phyloP scores from a whole-genome alignment of 1,140 invertebrate species.

The Plutomurus gul region DNA sequence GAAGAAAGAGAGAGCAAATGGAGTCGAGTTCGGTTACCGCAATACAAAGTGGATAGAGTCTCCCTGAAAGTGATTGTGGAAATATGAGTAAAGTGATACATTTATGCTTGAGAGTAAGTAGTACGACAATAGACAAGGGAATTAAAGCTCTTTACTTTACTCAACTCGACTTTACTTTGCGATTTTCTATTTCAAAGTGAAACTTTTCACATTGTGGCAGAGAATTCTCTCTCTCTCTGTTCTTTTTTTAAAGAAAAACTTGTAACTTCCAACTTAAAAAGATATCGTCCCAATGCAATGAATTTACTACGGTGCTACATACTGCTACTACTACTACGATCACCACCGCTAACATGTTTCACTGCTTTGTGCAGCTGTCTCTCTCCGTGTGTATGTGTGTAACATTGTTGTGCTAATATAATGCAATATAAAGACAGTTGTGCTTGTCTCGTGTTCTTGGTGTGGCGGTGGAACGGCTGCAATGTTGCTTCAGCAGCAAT shows the following conservation, averaged over 20 bases:
- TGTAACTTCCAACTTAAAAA: slow-evolving; percentile 22
- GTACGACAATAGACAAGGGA: slow-evolving; percentile 22
- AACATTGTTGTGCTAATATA: too few relatives aligned
- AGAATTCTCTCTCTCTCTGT: background rate
- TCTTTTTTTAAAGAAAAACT: too few relatives aligned
- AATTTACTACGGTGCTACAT: background rate
- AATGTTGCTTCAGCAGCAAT: background rate
- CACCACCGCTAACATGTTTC: too few relatives aligned
- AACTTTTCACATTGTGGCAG: slow-evolving; percentile 25
- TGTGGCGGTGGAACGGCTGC: too few relatives aligned
- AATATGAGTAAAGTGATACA: slow-evolving; percentile 11
- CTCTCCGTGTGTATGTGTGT: too few relatives aligned
- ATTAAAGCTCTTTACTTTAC: slow-evolving; percentile 22
- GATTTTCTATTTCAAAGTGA: slow-evolving; percentile 1
- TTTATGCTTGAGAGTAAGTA: slow-evolving; percentile 2
- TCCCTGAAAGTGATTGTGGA: background rate
- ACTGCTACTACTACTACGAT: background rate
- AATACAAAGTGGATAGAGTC: background rate
- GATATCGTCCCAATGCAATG: background rate
- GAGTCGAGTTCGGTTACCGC: too few relatives aligned
- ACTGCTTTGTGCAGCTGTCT: too few relatives aligned
- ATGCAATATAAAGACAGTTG: too few relatives aligned
- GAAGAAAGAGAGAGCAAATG: background rate
- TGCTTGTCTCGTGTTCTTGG: too few relatives aligned
- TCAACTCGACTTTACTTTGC: background rate